phyloP scores from a whole-genome alignment of 2,888 invertebrate genomes.

The Apodemia hepburni region DNA sequence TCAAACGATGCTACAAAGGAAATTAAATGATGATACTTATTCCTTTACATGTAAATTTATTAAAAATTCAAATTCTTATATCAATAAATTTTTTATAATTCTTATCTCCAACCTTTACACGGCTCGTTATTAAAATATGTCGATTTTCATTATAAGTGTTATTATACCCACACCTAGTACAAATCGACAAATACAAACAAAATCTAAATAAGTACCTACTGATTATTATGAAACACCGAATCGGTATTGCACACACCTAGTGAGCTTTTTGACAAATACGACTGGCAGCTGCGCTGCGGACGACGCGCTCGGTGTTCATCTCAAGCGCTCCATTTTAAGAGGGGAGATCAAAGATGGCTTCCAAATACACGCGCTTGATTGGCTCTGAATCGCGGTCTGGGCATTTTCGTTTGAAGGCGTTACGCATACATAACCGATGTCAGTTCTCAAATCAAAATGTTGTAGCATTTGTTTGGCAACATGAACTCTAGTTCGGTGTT shows the following conservation, averaged over 20 bases:
- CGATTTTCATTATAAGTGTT: too few species aligned
- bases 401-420: constrained; percentile 1
- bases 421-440: background rate
- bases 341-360: constrained; percentile 57
- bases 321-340: constrained; percentile 36
- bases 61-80: too few species aligned
- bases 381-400: constrained; percentile 30
- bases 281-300: constrained; percentile 34
- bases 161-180: too few species aligned
- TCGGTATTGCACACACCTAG: background rate
- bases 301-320: constrained; percentile 30
- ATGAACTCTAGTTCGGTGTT: too few species aligned
- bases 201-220: background rate
- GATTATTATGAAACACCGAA: background rate
- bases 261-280: constrained; percentile 40
- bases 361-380: constrained; percentile 37
- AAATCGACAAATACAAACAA: background rate
- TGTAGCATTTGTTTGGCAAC: background rate
- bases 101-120: too few species aligned
- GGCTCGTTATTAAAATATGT: too few species aligned
- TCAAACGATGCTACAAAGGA: too few species aligned
- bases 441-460: background rate
- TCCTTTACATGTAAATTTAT: too few species aligned
- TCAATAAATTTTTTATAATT: too few species aligned
- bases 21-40: too few species aligned